Percentiles rank a stretch among this genome's conserved stretches.
These are phyloP conservation scores for Denticeps clupeoides DNA, from an alignment of 2,797 vertebrate species.

Conservation along the genomic window DNA sequence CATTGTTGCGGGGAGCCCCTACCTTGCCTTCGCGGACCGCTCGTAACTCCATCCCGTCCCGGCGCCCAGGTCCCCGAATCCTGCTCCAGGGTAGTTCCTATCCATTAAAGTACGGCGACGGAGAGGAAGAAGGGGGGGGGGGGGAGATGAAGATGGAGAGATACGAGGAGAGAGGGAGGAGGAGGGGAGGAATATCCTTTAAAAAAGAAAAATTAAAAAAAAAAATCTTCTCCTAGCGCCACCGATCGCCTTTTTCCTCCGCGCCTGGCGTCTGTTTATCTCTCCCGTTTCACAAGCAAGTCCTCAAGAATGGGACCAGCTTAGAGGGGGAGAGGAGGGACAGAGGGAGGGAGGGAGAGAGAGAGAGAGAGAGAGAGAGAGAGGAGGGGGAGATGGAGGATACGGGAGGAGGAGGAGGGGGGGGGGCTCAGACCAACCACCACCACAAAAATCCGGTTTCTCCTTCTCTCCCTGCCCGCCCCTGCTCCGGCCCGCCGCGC, in stretches of 20 bases:
- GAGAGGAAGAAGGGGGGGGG: no score
- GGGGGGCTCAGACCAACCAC: conserved; percentile 52
- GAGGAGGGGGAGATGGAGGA: conserved; percentile 10
- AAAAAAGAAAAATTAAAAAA: no score
- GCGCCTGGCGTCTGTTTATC: conserved; percentile 57
- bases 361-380: conserved; percentile 31
- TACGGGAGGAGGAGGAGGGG: conserved; percentile 12
- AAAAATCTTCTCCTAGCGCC: no score
- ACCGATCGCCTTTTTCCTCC: conserved; percentile 38
- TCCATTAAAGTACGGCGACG: conserved; percentile 68
- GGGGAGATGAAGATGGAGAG: conserved; percentile 57
- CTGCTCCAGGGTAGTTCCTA: conserved; percentile 64
- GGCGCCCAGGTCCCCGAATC: conserved; percentile 63
- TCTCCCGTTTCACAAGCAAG: conserved; percentile 59
- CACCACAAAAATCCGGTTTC: conserved; percentile 48
- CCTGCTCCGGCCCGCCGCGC: conserved; percentile 46
- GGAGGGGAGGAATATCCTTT: conserved; percentile 47
- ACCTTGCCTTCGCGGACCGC: conserved; percentile 65
- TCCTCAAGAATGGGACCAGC: conserved; percentile 56
- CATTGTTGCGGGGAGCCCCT: conserved; percentile 47
- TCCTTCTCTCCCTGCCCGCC: conserved; percentile 43
- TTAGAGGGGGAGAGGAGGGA: conserved; percentile 46
- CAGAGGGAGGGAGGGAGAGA: conserved; percentile 33
- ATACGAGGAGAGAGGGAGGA: conserved; percentile 46
- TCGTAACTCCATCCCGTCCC: conserved; percentile 69